phyloP scores from a whole-genome alignment of 2,797 vertebrate genomes.

The Crypturellus tataupa region DNA sequence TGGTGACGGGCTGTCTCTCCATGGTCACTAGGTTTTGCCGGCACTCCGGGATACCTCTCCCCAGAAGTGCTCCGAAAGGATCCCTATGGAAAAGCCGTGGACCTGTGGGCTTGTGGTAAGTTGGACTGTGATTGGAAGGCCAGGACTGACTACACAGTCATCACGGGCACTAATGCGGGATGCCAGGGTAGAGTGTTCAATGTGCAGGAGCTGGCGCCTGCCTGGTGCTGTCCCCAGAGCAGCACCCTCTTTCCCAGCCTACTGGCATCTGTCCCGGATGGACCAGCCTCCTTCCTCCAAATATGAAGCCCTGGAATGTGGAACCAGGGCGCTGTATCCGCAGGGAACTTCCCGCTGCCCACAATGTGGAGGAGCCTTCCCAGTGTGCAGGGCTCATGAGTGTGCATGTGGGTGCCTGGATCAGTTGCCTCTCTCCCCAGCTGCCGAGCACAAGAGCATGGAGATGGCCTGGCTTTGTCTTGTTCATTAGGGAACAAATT shows the following conservation, averaged over 20 bases:
- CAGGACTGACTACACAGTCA: accelerated
- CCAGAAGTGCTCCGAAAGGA: slow-evolving; percentile 97
- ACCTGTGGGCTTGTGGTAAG: slow-evolving; percentile 98
- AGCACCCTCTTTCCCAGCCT: neutral
- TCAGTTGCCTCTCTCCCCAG: neutral
- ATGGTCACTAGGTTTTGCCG: slow-evolving; percentile 89
- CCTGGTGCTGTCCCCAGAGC: neutral
- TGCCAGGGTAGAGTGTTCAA: neutral
- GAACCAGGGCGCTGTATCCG: neutral
- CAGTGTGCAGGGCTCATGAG: too few relatives aligned
- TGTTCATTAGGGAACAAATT: neutral
- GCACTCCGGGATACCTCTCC: slow-evolving; percentile 95
- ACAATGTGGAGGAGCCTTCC: accelerated
- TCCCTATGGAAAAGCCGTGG: slow-evolving; percentile 95
- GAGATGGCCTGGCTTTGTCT: neutral
- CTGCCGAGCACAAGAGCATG: accelerated
- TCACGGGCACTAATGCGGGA: accelerated
- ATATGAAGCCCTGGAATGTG: neutral
- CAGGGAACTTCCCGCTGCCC: neutral
- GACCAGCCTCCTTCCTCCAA: neutral
- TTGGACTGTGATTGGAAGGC: neutral
- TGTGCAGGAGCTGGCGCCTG: neutral
- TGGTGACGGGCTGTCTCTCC: slow-evolving; percentile 59
- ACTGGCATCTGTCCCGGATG: neutral
- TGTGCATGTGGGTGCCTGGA: neutral